Conservation (phyloP, 2,113 vertebrate genomes). For the Neopipo cinnamomea region DNA sequence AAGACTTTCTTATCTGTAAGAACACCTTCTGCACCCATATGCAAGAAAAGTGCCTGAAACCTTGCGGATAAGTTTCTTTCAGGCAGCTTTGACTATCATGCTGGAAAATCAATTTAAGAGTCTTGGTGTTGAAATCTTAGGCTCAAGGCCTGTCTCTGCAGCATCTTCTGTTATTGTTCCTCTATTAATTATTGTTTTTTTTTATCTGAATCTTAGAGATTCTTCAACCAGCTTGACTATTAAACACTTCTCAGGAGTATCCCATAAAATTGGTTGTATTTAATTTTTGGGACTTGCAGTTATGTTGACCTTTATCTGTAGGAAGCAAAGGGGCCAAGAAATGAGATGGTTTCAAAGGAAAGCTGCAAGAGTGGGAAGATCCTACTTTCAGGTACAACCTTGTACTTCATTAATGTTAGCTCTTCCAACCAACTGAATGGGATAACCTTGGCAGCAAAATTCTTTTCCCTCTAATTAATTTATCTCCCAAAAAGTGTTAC, state of each 20-base stretch:
- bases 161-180: neutral
- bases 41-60: neutral
- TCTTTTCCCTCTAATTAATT: neutral
- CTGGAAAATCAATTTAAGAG: neutral
- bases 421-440: neutral
- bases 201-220: neutral
- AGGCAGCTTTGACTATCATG: neutral
- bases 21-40: neutral
- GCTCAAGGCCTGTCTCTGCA: neutral
- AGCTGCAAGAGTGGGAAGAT: neutral
- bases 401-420: neutral
- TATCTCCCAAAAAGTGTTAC: neutral
- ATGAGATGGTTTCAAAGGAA: neutral
- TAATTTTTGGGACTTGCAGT: neutral
- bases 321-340: neutral
- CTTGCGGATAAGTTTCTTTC: neutral
- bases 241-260: neutral
- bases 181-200: neutral
- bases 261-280: neutral
- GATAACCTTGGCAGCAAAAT: neutral
- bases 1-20: neutral
- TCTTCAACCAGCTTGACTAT: neutral
- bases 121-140: neutral
- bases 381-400: neutral
- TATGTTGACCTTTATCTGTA: neutral